A percentile compares a stretch with the other conserved stretches of the same genome.
Conservation (phyloP, 2,797 vertebrate genomes). For the Lagodon rhomboides region DNA sequence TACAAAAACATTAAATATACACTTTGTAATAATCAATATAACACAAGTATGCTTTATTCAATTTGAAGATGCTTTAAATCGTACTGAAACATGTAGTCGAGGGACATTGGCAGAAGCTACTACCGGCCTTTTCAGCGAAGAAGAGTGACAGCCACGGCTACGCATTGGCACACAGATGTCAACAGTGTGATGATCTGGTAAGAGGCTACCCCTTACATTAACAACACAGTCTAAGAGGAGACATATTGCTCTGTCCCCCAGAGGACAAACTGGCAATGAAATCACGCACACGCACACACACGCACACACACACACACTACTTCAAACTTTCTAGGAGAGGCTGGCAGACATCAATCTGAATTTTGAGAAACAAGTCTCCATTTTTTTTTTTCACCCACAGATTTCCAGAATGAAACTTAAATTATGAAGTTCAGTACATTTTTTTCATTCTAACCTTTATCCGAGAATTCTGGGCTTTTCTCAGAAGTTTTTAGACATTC, state of each 20-base stretch:
- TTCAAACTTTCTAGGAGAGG: too few species aligned
- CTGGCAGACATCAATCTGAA: too few species aligned
- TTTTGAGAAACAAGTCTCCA: too few species aligned
- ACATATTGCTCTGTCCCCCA: accelerated
- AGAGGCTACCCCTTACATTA: background rate
- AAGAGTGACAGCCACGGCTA: background rate
- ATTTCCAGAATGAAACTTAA: background rate
- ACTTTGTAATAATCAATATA: conserved; percentile 27
- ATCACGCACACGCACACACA: too few species aligned
- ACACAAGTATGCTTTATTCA: background rate
- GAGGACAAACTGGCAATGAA: background rate
- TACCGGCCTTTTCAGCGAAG: background rate
- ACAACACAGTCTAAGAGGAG: background rate
- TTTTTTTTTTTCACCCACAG: too few species aligned
- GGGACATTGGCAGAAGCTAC: background rate
- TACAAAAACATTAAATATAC: conserved; percentile 14
- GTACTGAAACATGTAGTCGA: background rate
- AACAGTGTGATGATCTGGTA: background rate
- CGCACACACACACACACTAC: too few species aligned
- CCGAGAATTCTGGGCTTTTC: background rate
- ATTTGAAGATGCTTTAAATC: conserved; percentile 3
- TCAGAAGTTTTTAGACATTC: background rate
- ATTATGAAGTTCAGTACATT: background rate
- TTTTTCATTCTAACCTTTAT: background rate
- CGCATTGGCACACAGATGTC: background rate